Evolutionary conservation across 2,888 invertebrate species (phyloP), one percentile per base, ranked within the genome.

Genomic region (Dynastes grantii): DNA sequence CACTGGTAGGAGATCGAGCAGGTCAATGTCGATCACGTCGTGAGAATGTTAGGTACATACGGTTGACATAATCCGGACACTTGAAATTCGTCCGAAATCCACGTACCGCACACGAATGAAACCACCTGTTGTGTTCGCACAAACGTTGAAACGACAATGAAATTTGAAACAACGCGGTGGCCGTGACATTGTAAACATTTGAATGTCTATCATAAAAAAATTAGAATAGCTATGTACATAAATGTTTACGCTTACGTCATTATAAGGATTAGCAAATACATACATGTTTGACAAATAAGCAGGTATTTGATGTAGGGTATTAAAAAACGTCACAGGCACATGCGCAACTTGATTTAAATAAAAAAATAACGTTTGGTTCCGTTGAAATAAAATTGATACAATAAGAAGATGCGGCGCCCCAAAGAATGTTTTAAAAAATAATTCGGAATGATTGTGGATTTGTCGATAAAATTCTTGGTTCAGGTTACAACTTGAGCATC

Each of bases 131-230:
- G 16, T 45, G 45, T 45, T 8, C 45, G 45, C 45, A 11, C 45
- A 45, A 45, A 45, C 45, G 11, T 45, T 11, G 45, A 11, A 45
- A 45, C 45, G 6, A 16, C 53, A 16, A 53, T 53, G 53, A 53
- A 16, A 16, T 16, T 53, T 11, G 53, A 53, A 53, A n/a, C 53
- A 53, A 53, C 45, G 11, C 45, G 11, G 2, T 53, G n/a, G 16
- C 53, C 53, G 53, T 53, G 53, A 53, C 53, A 53, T n/a, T 53
- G 53, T 13, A 53, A 53, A n/a, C 53, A 53, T 53, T 53, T 53
- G n/a, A 16, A 53, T 53, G 13, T 1, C 16, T n/a, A 16, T 53
- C 5, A 53, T n/a, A 16, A 16, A 53, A 16, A 51, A 13, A 51
- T 51, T 13, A n/a, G 16, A 16, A 53, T 16, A 53, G 5, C 9